phyloP scores from a whole-genome alignment of 2,888 invertebrate genomes.

The Craniophora ligustri region DNA sequence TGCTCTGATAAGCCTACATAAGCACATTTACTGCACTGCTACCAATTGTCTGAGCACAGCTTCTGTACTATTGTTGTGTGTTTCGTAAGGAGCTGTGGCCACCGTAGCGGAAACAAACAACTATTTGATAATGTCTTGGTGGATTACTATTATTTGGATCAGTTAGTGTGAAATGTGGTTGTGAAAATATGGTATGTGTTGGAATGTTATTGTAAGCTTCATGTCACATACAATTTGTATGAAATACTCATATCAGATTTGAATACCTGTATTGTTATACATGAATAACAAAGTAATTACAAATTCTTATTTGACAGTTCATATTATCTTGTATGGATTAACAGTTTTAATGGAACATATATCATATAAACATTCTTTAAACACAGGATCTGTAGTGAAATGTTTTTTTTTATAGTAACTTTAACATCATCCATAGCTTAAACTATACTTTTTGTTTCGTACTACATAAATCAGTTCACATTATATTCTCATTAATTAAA shows the following conservation, averaged over 20 bases:
- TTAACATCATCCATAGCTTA: too few relatives aligned
- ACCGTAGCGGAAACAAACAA: conserved; percentile 74
- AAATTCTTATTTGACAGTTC: conserved; percentile 47
- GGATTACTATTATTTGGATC: conserved; percentile 29
- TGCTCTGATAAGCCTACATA: conserved; percentile 85
- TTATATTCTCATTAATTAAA: too few relatives aligned
- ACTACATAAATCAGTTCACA: too few relatives aligned
- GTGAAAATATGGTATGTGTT: conserved; percentile 15
- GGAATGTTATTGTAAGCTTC: conserved; percentile 18
- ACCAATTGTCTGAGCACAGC: conserved; percentile 80
- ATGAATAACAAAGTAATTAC: conserved; percentile 22
- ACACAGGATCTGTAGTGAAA: neutral
- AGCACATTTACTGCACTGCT: conserved; percentile 76
- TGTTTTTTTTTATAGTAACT: too few relatives aligned
- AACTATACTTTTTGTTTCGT: too few relatives aligned
- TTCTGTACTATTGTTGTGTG: conserved; percentile 80
- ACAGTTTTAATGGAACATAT: conserved; percentile 8
- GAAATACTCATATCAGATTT: too few relatives aligned
- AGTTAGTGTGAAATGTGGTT: conserved; percentile 14
- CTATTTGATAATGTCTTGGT: conserved; percentile 41
- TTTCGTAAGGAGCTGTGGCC: conserved; percentile 77
- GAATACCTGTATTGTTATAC: conserved; percentile 3
- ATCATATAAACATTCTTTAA: conserved; percentile 15
- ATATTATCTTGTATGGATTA: conserved; percentile 13
- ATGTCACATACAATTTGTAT: neutral